Base-by-base conservation (phyloP, 1,140 invertebrate genomes). In the Globodera rostochiensis region DNA sequence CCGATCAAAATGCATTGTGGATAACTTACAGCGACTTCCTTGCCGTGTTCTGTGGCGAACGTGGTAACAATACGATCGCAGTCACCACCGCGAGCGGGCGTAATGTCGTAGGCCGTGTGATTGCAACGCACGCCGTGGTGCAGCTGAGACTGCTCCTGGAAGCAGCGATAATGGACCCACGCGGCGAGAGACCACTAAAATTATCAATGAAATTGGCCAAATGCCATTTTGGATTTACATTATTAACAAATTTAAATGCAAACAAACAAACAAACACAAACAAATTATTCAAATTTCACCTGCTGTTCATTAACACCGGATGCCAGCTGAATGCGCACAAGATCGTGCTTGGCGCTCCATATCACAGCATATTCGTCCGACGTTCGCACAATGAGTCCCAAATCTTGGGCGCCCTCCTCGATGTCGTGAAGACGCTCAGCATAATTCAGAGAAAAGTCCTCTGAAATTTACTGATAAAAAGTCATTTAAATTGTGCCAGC, bases 91-190 rank as follows among this genome's bases (percentile, higher is more conserved):
- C 13, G 6, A 64, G 49, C 66, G 13, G 45, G 36, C 66, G 57
- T 21, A 64, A 76, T 57, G 46, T 76, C 47, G 46, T 76, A 76
- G 66, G 74, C 74, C 19, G 74, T 76, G 66, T 76, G 53, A 19
- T 57, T 76, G 66, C 74, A 76, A 19, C 57, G 36, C 45, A 76
- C 74, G 4, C 49, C 49, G 66, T n/a, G 36, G 46, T 46, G 13
- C 57, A 76, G 57, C 46, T 76, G 47, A 6, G 74, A 76, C 66
- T 76, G 57, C 46, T 76, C 74, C 36, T 57, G 13, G 36, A 76
- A 64, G 46, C 74, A 76, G 7, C 74, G 74, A n/a, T 76, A 76
- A 15, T 76, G 25, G 47, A 76, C 74, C 74, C 74, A 76, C 45
- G 57, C 46, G 45, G 57, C 57, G 0, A 76, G 13, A 6, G 47